phyloP scores from a whole-genome alignment of 1,140 invertebrate species.

The Bombus polaris region DNA sequence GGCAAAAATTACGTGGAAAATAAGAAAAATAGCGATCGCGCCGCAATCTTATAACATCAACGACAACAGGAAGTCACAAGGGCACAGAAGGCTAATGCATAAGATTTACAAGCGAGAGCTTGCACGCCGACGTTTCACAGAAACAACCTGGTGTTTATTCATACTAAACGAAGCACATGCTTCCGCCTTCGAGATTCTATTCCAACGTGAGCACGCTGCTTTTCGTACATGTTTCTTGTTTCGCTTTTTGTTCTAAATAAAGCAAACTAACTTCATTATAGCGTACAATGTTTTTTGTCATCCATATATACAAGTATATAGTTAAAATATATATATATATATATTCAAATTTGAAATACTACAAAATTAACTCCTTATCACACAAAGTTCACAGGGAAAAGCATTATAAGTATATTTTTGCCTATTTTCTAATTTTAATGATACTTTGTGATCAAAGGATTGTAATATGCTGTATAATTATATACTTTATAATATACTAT shows the following conservation, averaged over 20 bases:
- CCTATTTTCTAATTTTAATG: not conserved
- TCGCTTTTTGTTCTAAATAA: not conserved
- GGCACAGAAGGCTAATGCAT: slow-evolving; percentile 18
- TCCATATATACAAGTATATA: not conserved
- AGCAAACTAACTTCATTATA: not conserved
- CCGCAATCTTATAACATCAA: slow-evolving; percentile 1
- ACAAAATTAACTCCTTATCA: not conserved
- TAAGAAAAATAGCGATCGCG: not conserved
- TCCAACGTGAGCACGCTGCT: slow-evolving; percentile 8
- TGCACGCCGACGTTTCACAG: not conserved
- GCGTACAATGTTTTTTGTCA: not conserved
- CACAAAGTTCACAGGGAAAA: not conserved
- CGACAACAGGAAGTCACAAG: slow-evolving; percentile 6
- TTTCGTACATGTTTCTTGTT: not conserved
- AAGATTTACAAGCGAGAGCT: slow-evolving; percentile 50
- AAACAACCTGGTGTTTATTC: slow-evolving; percentile 16
- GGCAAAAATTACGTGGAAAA: not conserved
- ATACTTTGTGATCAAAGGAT: not conserved
- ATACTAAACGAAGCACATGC: slow-evolving; percentile 24
- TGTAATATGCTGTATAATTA: too few species aligned
- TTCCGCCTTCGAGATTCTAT: slow-evolving; percentile 3
- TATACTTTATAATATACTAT: too few species aligned
- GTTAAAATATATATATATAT: not conserved
- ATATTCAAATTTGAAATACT: not conserved
- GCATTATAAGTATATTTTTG: not conserved